Evolutionary conservation across 2,113 vertebrate species (phyloP).

Genomic region (Montifringilla adamsi): DNA sequence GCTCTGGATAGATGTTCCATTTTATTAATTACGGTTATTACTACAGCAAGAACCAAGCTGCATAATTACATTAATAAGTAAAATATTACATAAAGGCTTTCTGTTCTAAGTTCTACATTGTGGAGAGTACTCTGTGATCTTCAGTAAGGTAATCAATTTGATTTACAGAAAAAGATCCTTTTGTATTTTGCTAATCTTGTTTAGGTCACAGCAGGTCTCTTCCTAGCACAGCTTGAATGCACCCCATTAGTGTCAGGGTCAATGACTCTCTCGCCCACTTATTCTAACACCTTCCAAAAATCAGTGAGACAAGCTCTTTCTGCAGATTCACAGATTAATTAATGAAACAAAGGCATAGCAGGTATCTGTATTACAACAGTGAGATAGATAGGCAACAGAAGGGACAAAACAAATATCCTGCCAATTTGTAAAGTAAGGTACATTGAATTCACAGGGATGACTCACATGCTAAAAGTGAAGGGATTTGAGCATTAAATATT

Average conservation of each 20-base stretch:
- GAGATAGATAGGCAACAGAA: slow-evolving; percentile 7
- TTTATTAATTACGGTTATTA: slow-evolving; percentile 45
- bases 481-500: background rate
- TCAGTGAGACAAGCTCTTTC: slow-evolving; percentile 37
- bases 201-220: slow-evolving; percentile 26
- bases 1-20: background rate
- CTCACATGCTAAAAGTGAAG: background rate
- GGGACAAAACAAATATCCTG: slow-evolving; percentile 9
- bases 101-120: slow-evolving; percentile 1
- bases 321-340: slow-evolving; percentile 29
- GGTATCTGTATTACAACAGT: background rate
- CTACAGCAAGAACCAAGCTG: background rate
- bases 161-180: slow-evolving; percentile 53
- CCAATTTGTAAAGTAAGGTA: background rate
- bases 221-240: slow-evolving; percentile 8
- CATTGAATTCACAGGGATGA: background rate
- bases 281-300: slow-evolving; percentile 33
- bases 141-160: slow-evolving; percentile 43
- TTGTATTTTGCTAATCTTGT: slow-evolving; percentile 37
- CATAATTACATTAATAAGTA: slow-evolving; percentile 42
- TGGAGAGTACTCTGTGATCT: background rate
- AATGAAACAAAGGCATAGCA: slow-evolving; percentile 35
- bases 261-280: background rate
- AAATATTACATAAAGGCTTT: slow-evolving; percentile 42
- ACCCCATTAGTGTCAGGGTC: slow-evolving; percentile 37